Evolutionary conservation across 2,113 vertebrate species (phyloP), one percentile per base, ranked within the genome.

Genomic region (Nipponia nippon): DNA sequence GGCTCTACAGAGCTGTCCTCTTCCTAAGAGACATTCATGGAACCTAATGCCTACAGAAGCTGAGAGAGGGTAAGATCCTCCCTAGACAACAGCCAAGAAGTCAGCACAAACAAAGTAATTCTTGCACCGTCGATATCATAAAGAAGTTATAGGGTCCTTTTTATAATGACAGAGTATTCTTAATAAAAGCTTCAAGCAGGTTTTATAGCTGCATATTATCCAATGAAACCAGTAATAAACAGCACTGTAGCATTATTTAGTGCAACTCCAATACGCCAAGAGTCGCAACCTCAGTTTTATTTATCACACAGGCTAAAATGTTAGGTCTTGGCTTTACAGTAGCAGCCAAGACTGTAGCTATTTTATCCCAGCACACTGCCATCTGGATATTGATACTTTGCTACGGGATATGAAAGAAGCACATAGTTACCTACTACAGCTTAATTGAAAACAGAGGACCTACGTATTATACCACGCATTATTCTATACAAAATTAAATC

Each of bases 151-250:
- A 90, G 90, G 70, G 65, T 81, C 73, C 83, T 66, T 96, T 95
- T 92, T 69, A 93, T 88, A 97, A 92, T 95, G 94, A 97, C 83
- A 95, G 73, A 97, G 93, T 91, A 92, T 62, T 95, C 93, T 91
- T 96, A 92, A 96, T 97, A 97, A 97, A 97, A 97, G 78, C 96
- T 94, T 97, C 96, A 93, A 84, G 76, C 42, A 92, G 93, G 77
- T 95, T 97, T 97, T 97, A 97, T 83, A 94, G 90, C 93, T 93
- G 92, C 93, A 58, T 94, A 92, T 97, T 97, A 97, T 91, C 96
- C 96, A 94, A 87, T 89, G 93, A 96, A 94, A 91, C 80, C 53
- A 56, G 96, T 94, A 94, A 97, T 97, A 96, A 96, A 96, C 93
- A 89, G 90, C 17, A 58, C 83, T 89, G 95, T 91, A 90, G 93